Percentiles rank a stretch among this genome's conserved stretches.
phyloP scores from a whole-genome alignment of 2,113 vertebrate species.

The Corynorhinus townsendii region DNA sequence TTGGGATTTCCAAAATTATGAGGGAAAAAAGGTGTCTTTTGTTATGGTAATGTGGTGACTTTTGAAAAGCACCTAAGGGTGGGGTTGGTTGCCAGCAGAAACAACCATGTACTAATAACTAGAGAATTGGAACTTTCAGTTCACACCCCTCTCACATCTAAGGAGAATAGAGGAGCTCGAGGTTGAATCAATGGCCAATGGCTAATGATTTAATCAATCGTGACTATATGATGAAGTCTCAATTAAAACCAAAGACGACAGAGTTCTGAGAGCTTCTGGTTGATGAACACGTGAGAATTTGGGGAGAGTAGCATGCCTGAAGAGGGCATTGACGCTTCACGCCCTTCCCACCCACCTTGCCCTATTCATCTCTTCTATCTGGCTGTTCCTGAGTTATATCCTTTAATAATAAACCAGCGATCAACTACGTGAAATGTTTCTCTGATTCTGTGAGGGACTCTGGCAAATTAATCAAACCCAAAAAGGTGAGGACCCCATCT shows the following conservation, averaged over 20 bases:
- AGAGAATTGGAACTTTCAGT: neutral
- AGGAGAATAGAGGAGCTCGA: no score
- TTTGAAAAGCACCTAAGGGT: neutral
- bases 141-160: neutral
- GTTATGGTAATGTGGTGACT: neutral
- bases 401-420: neutral
- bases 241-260: neutral
- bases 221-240: neutral
- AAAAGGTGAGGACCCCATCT: neutral
- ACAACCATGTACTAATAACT: neutral
- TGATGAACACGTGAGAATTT: neutral
- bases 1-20: neutral
- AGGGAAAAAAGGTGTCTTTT: neutral
- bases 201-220: neutral
- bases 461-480: neutral
- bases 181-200: neutral
- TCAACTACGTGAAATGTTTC: neutral
- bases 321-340: no score
- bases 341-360: neutral
- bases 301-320: neutral
- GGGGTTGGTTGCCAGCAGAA: neutral
- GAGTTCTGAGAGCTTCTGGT: neutral
- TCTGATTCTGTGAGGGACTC: neutral
- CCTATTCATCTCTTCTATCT: neutral
- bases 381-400: neutral